Conservation (phyloP, 2,888 invertebrate species). For the Brachyptera risi region DNA sequence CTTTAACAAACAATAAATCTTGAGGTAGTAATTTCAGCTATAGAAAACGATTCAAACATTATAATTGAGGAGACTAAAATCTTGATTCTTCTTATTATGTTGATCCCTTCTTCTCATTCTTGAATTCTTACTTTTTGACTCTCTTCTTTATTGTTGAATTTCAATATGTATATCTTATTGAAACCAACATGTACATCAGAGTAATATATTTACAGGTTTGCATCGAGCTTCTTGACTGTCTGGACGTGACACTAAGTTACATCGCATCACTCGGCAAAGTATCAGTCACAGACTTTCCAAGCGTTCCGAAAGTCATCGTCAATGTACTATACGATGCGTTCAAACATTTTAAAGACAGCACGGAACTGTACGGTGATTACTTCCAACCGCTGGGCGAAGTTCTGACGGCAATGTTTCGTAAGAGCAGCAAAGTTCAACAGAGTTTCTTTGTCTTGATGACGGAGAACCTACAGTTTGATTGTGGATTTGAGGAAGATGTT, state of each 20-base stretch:
- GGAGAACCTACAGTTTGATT: conserved; percentile 47
- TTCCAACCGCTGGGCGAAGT: conserved; percentile 43
- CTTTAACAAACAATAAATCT: too few relatives aligned
- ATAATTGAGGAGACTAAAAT: too few relatives aligned
- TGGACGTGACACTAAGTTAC: conserved; percentile 8
- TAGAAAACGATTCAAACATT: too few relatives aligned
- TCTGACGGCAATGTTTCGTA: conserved; percentile 47
- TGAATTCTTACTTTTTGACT: too few relatives aligned
- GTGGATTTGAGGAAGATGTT: conserved; percentile 42
- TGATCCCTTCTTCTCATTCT: too few relatives aligned
- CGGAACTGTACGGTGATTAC: conserved; percentile 43
- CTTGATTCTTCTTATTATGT: too few relatives aligned
- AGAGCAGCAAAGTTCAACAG: conserved; percentile 48
- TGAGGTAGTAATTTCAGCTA: too few relatives aligned
- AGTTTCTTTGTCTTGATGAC: conserved; percentile 47
- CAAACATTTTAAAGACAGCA: conserved; percentile 52
- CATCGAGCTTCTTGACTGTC: conserved; percentile 21
- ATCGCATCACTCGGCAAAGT: conserved; percentile 7
- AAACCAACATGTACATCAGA: not conserved
- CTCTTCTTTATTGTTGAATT: too few relatives aligned
- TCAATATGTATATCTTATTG: too few relatives aligned
- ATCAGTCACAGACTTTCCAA: conserved; percentile 7
- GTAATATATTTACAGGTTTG: conserved; percentile 7
- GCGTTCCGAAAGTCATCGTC: conserved; percentile 39
- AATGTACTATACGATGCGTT: conserved; percentile 47